Evolutionary conservation across 2,888 invertebrate species (phyloP), one percentile per base, ranked within the genome.

Genomic region (Adelphocoris suturalis): DNA sequence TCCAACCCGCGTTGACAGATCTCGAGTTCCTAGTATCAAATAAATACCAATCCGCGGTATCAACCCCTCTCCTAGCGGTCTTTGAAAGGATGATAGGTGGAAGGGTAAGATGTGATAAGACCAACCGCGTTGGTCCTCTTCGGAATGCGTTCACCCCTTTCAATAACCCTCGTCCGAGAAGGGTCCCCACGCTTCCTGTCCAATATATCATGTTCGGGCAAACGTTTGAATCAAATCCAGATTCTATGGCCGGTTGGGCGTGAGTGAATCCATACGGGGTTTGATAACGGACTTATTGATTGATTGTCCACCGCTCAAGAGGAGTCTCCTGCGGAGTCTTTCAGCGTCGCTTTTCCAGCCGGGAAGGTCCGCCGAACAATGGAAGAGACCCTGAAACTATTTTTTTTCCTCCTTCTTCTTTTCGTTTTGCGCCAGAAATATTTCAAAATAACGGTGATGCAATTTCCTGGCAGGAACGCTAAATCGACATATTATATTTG

Each of bases 191-290:
- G 19, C 68, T 23, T 3, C 19, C n/a, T 68, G 19, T 19, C 37
- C 19, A 61, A 61, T 61, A 68, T 11, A 68, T 68, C 68, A 68
- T 68, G 68, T 68, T 13, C 68, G 68, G 23, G 23, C 68, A 68
- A 68, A 68, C 68, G 68, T 68, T 68, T 68, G 68, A 68, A 68
- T 68, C 68, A 68, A 68, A 68, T 68, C 68, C 68, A 11, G 68
- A 68, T 68, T 23, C 68, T 68, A 68, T 68, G 23, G 68, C 68
- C 11, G 23, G 68, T 68, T 7, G 68, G 27, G 68, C 68, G 68
- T 68, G 68, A 68, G 23, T 68, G 68, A 68, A 68, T 68, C 68
- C 68, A 23, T 68, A 19, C 23, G 68, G 68, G 61, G 68, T 68
- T 27, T 23, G 68, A 23, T 68, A 68, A 23, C 68, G 68, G 68